Evolutionary conservation across 1,140 invertebrate species (phyloP).

Genomic region (Halotydeus destructor): DNA sequence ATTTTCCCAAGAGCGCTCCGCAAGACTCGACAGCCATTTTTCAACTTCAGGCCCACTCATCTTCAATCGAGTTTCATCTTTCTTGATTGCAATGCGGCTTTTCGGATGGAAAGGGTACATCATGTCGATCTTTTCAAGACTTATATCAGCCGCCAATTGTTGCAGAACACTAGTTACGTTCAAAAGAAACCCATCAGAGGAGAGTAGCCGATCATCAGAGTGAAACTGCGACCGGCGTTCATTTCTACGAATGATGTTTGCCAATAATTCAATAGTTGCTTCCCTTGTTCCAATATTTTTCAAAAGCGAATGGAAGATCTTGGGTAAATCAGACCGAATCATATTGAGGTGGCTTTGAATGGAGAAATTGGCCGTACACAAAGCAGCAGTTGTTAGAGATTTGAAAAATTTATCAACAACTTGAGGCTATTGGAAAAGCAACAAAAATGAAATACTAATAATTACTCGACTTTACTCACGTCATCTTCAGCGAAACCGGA

Average conservation of each 20-base stretch:
- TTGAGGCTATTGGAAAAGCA: constrained; percentile 21
- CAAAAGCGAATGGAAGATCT: constrained; percentile 59
- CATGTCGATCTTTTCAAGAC: constrained; percentile 64
- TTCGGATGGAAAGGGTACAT: constrained; percentile 50
- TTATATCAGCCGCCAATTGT: constrained; percentile 40
- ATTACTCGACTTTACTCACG: constrained; percentile 20
- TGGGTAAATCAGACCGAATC: constrained; percentile 32
- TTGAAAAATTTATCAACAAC: constrained; percentile 27
- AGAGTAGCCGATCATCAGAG: constrained; percentile 17
- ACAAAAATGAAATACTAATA: constrained; percentile 13
- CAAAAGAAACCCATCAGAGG: constrained; percentile 63
- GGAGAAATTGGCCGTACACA: constrained; percentile 21
- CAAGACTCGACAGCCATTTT: constrained; percentile 5
- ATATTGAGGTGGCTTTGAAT: constrained; percentile 20
- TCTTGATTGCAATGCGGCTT: constrained; percentile 47
- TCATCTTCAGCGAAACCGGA: constrained; percentile 85
- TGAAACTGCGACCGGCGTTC: constrained; percentile 64
- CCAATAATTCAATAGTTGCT: constrained; percentile 50
- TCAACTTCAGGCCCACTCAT: constrained; percentile 21
- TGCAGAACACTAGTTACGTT: constrained; percentile 59
- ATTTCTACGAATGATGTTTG: constrained; percentile 49
- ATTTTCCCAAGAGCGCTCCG: not conserved
- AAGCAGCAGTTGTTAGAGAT: constrained; percentile 22
- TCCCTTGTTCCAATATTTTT: constrained; percentile 53
- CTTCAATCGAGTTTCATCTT: constrained; percentile 23